Percentiles rank a stretch among this genome's conserved stretches.
Evolutionary conservation across 2,888 invertebrate species (phyloP).

Genomic region (Apodemia mormo): DNA sequence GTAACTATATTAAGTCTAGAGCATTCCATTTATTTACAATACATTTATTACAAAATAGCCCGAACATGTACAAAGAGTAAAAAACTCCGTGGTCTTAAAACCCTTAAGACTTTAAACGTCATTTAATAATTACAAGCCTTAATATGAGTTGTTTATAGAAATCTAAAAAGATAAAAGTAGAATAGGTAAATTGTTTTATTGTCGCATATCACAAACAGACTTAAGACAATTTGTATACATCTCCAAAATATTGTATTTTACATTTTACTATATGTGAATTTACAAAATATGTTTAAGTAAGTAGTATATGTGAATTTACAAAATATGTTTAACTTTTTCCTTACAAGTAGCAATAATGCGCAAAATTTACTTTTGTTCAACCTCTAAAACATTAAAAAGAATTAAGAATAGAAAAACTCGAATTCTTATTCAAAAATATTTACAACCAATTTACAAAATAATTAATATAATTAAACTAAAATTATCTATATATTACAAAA

Average conservation of each 20-base stretch:
- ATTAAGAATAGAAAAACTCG: constrained; percentile 37
- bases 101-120: background rate
- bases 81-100: background rate
- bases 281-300: background rate
- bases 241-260: background rate
- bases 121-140: background rate
- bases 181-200: background rate
- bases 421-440: constrained; percentile 61
- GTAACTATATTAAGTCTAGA: constrained; percentile 24
- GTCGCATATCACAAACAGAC: constrained; percentile 12
- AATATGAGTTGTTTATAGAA: background rate
- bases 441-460: constrained; percentile 77
- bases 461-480: constrained; percentile 44
- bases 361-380: background rate
- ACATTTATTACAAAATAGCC: constrained; percentile 17
- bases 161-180: background rate
- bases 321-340: background rate
- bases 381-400: constrained; percentile 23
- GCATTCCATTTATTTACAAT: constrained; percentile 26
- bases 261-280: background rate
- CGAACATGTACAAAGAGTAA: background rate
- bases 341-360: background rate
- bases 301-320: background rate
- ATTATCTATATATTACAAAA: constrained; percentile 45
- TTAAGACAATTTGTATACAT: background rate